Conservation (phyloP, 1,140 invertebrate genomes). For the Apolygus lucorum region DNA sequence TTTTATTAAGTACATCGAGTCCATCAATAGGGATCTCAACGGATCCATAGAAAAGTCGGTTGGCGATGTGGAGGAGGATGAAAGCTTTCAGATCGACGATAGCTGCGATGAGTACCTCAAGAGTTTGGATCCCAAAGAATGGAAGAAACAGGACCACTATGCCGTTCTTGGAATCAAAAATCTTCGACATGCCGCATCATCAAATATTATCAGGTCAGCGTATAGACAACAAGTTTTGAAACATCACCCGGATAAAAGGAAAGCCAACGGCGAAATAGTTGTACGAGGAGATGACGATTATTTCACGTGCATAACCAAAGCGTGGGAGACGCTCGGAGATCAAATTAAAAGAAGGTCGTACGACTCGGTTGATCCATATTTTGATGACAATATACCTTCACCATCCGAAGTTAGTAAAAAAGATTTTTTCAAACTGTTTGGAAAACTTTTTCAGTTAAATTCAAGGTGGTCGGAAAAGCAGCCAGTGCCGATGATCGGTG, state of each 20-base stretch:
- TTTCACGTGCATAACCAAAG: constrained; percentile 98
- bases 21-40: constrained; percentile 8
- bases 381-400: constrained; percentile 80
- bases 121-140: constrained; percentile 89
- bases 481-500: constrained; percentile 78
- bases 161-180: constrained; percentile 80
- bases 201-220: constrained; percentile 77
- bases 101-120: constrained; percentile 78
- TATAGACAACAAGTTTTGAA: constrained; percentile 79
- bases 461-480: constrained; percentile 83
- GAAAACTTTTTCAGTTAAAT: constrained; percentile 75
- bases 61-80: constrained; percentile 35
- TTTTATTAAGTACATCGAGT: constrained; percentile 29
- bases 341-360: constrained; percentile 74
- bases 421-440: constrained; percentile 57
- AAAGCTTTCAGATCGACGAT: constrained; percentile 44
- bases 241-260: constrained; percentile 96
- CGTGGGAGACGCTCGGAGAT: constrained; percentile 83
- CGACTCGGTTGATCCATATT: constrained; percentile 92
- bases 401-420: constrained; percentile 60
- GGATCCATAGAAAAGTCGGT: neutral
- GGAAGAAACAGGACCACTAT: constrained; percentile 96
- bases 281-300: constrained; percentile 86
- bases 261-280: constrained; percentile 75
- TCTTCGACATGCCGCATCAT: constrained; percentile 68